phyloP scores from a whole-genome alignment of 2,888 invertebrate genomes.

The Ophion ellenae region DNA sequence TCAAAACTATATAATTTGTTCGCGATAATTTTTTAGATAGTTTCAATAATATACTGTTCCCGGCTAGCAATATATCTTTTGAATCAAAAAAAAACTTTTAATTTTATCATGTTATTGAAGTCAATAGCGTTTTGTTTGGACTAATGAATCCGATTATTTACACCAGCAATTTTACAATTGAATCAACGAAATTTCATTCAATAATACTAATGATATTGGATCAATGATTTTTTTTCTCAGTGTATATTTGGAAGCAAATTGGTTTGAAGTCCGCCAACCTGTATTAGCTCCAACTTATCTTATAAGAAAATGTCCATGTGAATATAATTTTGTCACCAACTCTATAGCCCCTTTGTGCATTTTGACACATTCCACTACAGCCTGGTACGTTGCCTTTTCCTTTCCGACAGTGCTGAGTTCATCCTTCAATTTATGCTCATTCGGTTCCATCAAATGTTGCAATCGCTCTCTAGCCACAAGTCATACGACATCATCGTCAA shows the following conservation, averaged over 20 bases:
- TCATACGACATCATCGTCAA: background rate
- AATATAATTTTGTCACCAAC: conserved; percentile 50
- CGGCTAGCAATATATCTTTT: no score
- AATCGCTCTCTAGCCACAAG: conserved; percentile 28
- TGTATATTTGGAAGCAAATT: background rate
- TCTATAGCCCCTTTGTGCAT: conserved; percentile 61
- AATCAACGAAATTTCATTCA: no score
- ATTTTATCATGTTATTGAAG: no score
- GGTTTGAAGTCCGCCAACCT: background rate
- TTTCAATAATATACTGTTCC: no score
- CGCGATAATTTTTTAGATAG: no score
- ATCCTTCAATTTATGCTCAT: background rate
- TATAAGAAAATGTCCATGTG: background rate
- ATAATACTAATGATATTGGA: no score
- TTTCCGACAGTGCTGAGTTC: background rate
- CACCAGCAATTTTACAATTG: no score
- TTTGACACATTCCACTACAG: conserved; percentile 57
- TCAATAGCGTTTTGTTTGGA: no score
- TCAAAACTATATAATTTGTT: no score
- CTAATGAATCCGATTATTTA: no score
- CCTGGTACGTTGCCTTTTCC: conserved; percentile 41
- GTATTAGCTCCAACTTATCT: background rate
- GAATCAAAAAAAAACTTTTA: no score
- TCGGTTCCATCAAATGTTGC: conserved; percentile 21
- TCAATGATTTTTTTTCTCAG: no score